Evolutionary conservation across 2,113 vertebrate species (phyloP).

Genomic region (Gymnarchus niloticus): DNA sequence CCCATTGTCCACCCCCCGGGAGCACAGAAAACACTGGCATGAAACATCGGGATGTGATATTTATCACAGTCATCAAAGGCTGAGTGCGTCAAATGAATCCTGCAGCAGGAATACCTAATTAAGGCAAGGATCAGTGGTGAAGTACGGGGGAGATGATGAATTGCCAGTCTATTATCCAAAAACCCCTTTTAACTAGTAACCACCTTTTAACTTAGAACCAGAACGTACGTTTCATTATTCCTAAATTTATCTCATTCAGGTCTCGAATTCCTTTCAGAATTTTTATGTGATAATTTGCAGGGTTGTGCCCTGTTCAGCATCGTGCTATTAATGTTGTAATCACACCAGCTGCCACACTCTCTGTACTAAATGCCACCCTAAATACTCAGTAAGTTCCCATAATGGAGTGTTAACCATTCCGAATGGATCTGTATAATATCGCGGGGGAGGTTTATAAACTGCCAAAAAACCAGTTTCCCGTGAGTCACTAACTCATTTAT

Average conservation of each 20-base stretch:
- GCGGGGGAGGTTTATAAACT: not conserved
- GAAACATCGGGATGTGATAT: not conserved
- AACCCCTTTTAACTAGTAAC: not conserved
- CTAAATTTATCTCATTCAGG: too few species aligned
- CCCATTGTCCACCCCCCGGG: not conserved
- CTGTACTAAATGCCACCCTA: not conserved
- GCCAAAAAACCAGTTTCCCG: not conserved
- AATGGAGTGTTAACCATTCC: not conserved
- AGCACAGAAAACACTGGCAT: too few species aligned
- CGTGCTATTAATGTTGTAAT: not conserved
- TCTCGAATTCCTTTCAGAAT: not conserved
- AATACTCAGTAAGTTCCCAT: not conserved
- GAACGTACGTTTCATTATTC: not conserved
- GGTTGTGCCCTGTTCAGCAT: not conserved
- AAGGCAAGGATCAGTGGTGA: not conserved
- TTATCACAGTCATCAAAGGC: not conserved
- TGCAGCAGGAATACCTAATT: slow-evolving; percentile 4
- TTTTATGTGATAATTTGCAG: not conserved
- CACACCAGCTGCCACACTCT: not conserved
- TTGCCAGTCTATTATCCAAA: slow-evolving; percentile 1
- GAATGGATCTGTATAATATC: not conserved
- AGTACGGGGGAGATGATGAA: not conserved
- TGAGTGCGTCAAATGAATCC: not conserved
- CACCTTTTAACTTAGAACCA: slow-evolving; percentile 1
- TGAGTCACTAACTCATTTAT: not conserved